Percentiles rank a stretch among this genome's conserved stretches.
Evolutionary conservation across 2,797 vertebrate genomes (phyloP).

Genomic region (Anas georgica): DNA sequence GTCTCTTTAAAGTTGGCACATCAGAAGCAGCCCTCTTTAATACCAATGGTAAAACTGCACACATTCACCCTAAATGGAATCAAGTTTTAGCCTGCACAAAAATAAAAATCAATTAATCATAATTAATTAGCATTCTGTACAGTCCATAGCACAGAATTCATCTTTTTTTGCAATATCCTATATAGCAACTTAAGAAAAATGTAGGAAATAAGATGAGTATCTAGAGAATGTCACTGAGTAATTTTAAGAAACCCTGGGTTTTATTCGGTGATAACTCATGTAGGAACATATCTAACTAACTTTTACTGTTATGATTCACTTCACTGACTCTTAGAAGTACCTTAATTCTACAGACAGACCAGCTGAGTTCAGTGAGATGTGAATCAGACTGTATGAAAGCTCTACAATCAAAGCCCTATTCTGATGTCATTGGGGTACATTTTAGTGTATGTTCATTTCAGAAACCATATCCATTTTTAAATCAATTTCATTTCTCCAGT

Average conservation of each 20-base stretch:
- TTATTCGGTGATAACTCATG: constrained; percentile 13
- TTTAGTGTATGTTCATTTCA: constrained; percentile 27
- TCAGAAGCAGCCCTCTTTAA: neutral
- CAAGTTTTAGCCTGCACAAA: neutral
- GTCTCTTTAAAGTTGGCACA: neutral
- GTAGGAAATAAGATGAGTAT: neutral
- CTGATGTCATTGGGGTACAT: neutral
- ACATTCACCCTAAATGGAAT: neutral
- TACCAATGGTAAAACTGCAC: neutral
- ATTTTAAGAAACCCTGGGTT: neutral
- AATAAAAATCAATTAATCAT: constrained; percentile 20
- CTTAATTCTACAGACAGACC: neutral
- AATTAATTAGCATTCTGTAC: constrained; percentile 15
- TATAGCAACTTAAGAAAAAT: neutral
- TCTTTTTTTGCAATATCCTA: neutral
- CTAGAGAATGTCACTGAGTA: neutral
- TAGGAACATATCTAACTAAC: neutral
- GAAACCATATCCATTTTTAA: constrained; percentile 29
- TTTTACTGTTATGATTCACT: constrained; percentile 9
- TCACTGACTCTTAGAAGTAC: neutral
- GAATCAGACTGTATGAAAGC: neutral
- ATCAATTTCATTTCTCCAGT: constrained; percentile 8
- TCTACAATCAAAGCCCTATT: neutral
- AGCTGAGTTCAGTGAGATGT: neutral
- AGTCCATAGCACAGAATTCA: neutral